phyloP scores from a whole-genome alignment of 2,113 vertebrate species.

The Syngnathus floridae region DNA sequence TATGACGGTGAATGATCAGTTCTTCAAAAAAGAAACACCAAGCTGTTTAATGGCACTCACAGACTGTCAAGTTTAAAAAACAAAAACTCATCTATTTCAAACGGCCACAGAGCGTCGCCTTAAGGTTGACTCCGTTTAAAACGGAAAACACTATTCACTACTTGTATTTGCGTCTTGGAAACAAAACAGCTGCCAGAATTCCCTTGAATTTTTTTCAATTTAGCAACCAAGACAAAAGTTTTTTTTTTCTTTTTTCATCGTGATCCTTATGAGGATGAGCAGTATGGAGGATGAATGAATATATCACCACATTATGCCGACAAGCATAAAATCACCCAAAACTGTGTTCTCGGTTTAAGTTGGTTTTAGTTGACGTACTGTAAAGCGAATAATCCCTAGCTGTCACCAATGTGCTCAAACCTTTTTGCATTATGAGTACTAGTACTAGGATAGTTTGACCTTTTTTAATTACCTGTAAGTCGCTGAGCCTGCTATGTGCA shows the following conservation, averaged over 20 bases:
- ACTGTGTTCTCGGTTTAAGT: neutral
- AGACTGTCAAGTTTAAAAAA: no score
- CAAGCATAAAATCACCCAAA: slow-evolving; percentile 30
- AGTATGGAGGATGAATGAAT: neutral
- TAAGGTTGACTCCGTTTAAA: no score
- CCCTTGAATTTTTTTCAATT: slow-evolving; percentile 2
- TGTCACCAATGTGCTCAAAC: no score
- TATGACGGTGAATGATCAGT: no score
- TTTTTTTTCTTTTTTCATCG: slow-evolving; percentile 10
- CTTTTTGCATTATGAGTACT: slow-evolving; percentile 1
- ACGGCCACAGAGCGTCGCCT: no score
- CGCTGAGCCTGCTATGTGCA: slow-evolving; percentile 12
- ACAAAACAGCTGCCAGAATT: neutral
- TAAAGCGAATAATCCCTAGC: no score
- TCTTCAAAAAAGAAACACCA: no score
- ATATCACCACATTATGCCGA: slow-evolving; percentile 21
- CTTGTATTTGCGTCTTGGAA: neutral
- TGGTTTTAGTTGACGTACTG: neutral
- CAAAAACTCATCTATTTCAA: no score
- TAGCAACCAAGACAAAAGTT: slow-evolving; percentile 3
- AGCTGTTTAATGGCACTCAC: no score
- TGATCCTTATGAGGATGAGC: no score
- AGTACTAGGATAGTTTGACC: slow-evolving; percentile 1
- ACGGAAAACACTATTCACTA: no score
- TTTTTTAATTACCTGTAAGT: slow-evolving; percentile 20